Evolutionary conservation across 2,888 invertebrate genomes (phyloP).

Genomic region (Antitype chi): DNA sequence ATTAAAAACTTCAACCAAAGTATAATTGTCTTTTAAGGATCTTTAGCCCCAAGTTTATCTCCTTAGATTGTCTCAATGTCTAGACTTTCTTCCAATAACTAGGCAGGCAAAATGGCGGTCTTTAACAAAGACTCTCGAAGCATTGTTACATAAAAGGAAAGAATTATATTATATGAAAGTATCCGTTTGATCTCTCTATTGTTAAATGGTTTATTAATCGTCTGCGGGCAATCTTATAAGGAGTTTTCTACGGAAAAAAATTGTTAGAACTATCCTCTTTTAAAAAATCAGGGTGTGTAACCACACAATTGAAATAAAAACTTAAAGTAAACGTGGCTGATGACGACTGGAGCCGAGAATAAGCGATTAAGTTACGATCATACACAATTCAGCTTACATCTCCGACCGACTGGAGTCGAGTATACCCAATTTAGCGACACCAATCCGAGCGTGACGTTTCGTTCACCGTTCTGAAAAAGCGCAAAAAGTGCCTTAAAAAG

Average conservation of each 20-base stretch:
- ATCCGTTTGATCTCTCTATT: constrained; percentile 12
- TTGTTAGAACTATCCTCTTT: background rate
- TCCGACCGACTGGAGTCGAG: too few species aligned
- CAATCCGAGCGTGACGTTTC: too few species aligned
- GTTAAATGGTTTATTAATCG: constrained; percentile 32
- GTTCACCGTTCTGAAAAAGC: too few species aligned
- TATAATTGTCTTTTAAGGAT: background rate
- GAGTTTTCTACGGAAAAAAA: background rate
- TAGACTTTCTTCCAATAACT: constrained; percentile 16
- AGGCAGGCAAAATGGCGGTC: constrained; percentile 26
- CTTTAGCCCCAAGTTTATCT: background rate
- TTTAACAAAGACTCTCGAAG: constrained; percentile 7
- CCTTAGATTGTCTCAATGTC: constrained; percentile 2
- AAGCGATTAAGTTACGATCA: too few species aligned
- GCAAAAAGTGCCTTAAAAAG: too few species aligned
- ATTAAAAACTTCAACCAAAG: background rate
- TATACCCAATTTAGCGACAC: too few species aligned
- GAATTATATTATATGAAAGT: constrained; percentile 29
- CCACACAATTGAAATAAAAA: too few species aligned
- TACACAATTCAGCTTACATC: too few species aligned
- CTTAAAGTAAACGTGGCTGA: too few species aligned
- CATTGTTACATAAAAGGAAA: constrained; percentile 30
- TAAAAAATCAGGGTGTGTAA: too few species aligned
- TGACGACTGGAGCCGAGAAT: too few species aligned
- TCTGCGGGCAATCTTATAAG: background rate